A percentile compares a stretch with the other conserved stretches of the same genome.
phyloP scores from a whole-genome alignment of 2,113 vertebrate genomes.

The Vimba vimba region DNA sequence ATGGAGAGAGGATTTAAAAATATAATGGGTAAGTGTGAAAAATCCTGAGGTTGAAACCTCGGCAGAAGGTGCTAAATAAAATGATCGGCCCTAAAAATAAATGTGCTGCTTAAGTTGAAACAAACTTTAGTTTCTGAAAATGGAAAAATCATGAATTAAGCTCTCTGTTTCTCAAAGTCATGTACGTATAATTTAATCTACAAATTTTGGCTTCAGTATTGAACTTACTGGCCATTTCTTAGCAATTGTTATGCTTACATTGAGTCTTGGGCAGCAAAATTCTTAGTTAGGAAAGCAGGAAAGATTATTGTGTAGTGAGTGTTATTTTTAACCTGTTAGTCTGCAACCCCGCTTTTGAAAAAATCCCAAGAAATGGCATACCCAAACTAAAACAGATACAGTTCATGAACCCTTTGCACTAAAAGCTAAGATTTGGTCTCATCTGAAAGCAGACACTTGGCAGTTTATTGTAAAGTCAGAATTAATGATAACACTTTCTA shows the following conservation, averaged over 20 bases:
- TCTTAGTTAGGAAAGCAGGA: background rate
- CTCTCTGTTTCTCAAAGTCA: background rate
- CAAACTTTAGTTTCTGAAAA: background rate
- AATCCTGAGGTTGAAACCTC: background rate
- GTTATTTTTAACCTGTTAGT: background rate
- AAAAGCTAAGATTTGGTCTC: no score
- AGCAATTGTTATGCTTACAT: background rate
- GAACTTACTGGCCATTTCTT: background rate
- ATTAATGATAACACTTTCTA: no score
- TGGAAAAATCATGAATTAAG: background rate
- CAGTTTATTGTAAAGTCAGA: no score
- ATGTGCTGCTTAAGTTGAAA: background rate
- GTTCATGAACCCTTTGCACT: no score
- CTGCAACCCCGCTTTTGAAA: no score
- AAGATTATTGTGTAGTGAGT: background rate
- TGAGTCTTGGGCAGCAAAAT: background rate
- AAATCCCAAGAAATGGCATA: no score
- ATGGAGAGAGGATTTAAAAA: conserved; percentile 1
- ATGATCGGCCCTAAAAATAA: background rate
- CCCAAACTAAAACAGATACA: no score
- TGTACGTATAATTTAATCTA: background rate
- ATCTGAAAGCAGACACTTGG: no score
- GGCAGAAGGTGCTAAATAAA: background rate
- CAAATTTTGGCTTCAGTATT: background rate
- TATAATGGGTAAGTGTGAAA: background rate